Conservation (phyloP, 2,797 vertebrate genomes). For the Rhabdomys pumilio region DNA sequence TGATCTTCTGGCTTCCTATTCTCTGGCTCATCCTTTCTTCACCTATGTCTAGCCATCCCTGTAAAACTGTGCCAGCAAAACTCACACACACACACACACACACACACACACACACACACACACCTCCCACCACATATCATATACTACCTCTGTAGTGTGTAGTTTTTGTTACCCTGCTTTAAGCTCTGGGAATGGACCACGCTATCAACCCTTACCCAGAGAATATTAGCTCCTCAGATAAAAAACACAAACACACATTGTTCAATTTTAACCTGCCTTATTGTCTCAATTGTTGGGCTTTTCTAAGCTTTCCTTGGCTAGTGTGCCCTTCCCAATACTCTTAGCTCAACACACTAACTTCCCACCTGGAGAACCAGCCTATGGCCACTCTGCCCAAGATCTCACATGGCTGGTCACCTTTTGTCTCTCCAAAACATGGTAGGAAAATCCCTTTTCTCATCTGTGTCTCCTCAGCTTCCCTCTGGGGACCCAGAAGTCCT, state of each 20-base stretch:
- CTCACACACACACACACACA: not conserved
- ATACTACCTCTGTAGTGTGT: too few relatives aligned
- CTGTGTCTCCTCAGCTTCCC: not conserved
- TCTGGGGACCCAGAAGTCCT: not conserved
- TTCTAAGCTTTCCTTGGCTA: not conserved
- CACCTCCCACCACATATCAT: too few relatives aligned
- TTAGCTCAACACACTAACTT: not conserved
- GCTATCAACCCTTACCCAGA: not conserved
- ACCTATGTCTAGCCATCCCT: not conserved
- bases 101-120: too few relatives aligned
- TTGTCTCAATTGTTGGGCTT: not conserved
- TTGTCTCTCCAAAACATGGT: too few relatives aligned
- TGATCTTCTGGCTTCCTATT: not conserved
- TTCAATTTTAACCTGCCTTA: not conserved
- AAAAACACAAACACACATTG: not conserved
- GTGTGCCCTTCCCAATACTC: not conserved
- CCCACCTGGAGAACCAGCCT: too few relatives aligned
- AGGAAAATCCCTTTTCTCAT: too few relatives aligned
- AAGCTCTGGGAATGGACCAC: not conserved
- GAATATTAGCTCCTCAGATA: not conserved
- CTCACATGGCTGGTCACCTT: too few relatives aligned
- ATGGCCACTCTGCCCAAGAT: too few relatives aligned
- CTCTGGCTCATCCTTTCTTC: not conserved
- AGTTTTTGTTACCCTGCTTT: not conserved
- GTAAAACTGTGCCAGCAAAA: not conserved